phyloP scores from a whole-genome alignment of 2,888 invertebrate genomes.

The Halictus ligatus region DNA sequence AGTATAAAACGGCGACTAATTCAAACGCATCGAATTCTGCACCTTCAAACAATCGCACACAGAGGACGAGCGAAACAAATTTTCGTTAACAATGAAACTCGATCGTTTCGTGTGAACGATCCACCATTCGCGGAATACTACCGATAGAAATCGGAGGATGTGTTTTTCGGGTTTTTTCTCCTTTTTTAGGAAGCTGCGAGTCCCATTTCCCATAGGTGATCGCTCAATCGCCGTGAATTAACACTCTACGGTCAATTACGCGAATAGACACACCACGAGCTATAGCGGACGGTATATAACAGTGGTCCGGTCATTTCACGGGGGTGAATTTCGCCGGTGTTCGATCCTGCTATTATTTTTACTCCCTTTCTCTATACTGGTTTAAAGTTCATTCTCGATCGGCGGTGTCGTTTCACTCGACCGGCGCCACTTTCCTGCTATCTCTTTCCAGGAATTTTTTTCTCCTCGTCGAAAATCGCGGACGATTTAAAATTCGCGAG shows the following conservation, averaged over 20 bases:
- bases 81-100: background rate
- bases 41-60: background rate
- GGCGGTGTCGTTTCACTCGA: background rate
- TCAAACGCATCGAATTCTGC: background rate
- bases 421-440: background rate
- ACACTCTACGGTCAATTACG: constrained; percentile 41
- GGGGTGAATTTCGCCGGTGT: constrained; percentile 28
- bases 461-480: background rate
- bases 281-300: background rate
- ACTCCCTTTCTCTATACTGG: background rate
- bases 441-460: background rate
- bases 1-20: background rate
- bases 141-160: background rate
- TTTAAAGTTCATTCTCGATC: constrained; percentile 19
- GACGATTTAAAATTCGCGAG: background rate
- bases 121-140: background rate
- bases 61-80: background rate
- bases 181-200: background rate
- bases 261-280: background rate
- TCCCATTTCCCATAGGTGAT: constrained; percentile 12
- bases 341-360: constrained; percentile 23
- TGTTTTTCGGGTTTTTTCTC: background rate
- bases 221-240: constrained; percentile 47
- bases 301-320: constrained; percentile 2
- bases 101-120: background rate